Evolutionary conservation across 1,140 invertebrate species (phyloP), one percentile per base, ranked within the genome.

Genomic region (Papilio polytes): DNA sequence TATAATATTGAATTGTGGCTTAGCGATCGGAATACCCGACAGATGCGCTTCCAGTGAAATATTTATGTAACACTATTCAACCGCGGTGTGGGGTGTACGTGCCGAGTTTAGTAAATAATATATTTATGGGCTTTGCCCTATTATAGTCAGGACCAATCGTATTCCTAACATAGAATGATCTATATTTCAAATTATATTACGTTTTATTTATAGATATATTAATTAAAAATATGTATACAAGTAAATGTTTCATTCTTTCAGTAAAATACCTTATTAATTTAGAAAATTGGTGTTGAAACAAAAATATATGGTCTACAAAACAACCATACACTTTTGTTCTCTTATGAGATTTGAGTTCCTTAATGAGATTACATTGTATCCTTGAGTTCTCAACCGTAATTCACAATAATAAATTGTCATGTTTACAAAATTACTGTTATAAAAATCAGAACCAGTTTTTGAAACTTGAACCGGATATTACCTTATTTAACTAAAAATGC

Each of bases 61-160:
- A 59, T 70, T 70, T 70, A 70, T 70, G 63, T 31, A 70, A 70
- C 13, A 70, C 13, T 22, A 70, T 70, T 70, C 10, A 70, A 70
- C 3, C 26, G 20, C 26, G 63, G 26, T 31, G 63, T 70, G 63
- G 26, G 63, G 63, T 31, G 63, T 70, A 70, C 63, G 63, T 70
- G 63, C 26, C 63, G 63, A 70, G 22, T 70, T 70, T 70, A 70
- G 26, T 70, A 70, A 70, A 36, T 70, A 36, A 31, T 70, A 70
- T 15, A 70, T 31, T 70, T 31, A 70, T 70, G 26, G 13, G 26
- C 63, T 70, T 70, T 31, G 12, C 12, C 26, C 1, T 70, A 70
- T 70, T 70, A 31, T 31, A 70, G 63, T 15, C 9, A 0, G 3
- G 0, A 26, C 12, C 22, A 70, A 15, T 70, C 4, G 4, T 70